Percentiles rank a stretch among this genome's conserved stretches.
Evolutionary conservation across 2,113 vertebrate species (phyloP).

Genomic region (Rattus norvegicus): GRCr8 NC_086039.1:131225501-131226000

Average conservation of each 20-base stretch:
- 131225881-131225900: too few species aligned
- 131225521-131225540: not conserved
- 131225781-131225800: not conserved
- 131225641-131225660: not conserved
- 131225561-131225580: not conserved
- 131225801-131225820: not conserved
- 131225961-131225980: too few species aligned
- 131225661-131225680: not conserved
- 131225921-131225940: too few species aligned
- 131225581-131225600: not conserved
- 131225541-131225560: not conserved
- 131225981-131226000: too few species aligned
- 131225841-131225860: too few species aligned
- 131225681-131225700: not conserved
- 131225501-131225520: not conserved
- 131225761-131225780: not conserved
- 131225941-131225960: too few species aligned
- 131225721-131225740: not conserved
- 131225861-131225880: too few species aligned
- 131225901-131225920: too few species aligned
- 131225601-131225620: not conserved
- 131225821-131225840: too few species aligned
- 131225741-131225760: not conserved
- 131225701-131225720: not conserved
- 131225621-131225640: not conserved